phyloP scores from a whole-genome alignment of 2,888 invertebrate genomes.

The Lysandra bellargus region DNA sequence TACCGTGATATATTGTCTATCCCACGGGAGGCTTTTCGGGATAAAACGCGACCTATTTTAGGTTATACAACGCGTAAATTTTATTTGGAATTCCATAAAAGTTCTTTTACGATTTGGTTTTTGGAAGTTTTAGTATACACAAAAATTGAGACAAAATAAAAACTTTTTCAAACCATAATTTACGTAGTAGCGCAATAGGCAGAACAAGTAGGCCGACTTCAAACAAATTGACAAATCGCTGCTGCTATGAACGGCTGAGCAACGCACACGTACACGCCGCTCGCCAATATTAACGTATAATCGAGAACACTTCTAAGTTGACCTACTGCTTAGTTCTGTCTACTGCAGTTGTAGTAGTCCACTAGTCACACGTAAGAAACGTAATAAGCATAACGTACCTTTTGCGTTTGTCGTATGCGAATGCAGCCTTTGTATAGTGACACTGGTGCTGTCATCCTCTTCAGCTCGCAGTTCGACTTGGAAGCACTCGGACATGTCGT shows the following conservation, averaged over 20 bases:
- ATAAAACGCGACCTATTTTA: not conserved
- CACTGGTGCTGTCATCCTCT: conserved; percentile 85
- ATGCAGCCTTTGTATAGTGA: conserved; percentile 84
- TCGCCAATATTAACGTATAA: no score
- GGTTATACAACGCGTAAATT: not conserved
- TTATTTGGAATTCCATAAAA: not conserved
- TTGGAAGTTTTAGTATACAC: not conserved
- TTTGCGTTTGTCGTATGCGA: conserved; percentile 81
- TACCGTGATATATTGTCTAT: not conserved
- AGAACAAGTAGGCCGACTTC: no score
- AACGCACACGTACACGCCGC: no score
- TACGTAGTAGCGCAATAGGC: no score
- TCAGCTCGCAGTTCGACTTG: conserved; percentile 85
- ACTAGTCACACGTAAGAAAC: not conserved
- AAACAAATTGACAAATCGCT: no score
- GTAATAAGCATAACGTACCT: conserved; percentile 42
- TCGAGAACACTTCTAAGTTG: no score
- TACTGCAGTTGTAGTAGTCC: not conserved
- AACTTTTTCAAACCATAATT: no score
- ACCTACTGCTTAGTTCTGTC: no score
- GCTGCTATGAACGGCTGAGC: no score
- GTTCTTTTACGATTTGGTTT: not conserved
- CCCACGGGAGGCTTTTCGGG: not conserved
- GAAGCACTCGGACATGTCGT: conserved; percentile 88
- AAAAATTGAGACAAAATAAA: not conserved